Evolutionary conservation across 1,140 invertebrate species (phyloP).

Genomic region (Campodea augens): DNA sequence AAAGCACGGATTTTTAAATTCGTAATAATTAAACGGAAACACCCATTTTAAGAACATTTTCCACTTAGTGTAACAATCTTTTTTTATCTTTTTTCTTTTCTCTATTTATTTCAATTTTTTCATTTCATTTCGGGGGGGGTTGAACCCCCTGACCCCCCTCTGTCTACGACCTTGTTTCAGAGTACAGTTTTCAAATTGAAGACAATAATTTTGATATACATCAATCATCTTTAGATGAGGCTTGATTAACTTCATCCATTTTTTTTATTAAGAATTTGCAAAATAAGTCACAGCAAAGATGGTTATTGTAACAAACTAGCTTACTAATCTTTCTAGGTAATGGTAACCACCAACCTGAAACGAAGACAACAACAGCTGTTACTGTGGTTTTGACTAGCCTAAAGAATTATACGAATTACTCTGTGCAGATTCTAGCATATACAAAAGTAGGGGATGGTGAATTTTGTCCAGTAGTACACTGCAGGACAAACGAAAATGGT

Average conservation of each 20-base stretch:
- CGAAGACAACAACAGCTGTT: conserved; percentile 43
- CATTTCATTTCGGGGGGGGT: too few relatives aligned
- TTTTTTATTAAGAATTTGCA: background rate
- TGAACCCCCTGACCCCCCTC: too few relatives aligned
- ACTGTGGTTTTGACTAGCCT: conserved; percentile 43
- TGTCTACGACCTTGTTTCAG: too few relatives aligned
- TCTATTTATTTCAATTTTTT: too few relatives aligned
- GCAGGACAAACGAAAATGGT: conserved; percentile 82
- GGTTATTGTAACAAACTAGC: background rate
- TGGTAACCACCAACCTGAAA: conserved; percentile 22
- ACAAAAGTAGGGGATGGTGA: conserved; percentile 77
- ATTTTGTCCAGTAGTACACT: conserved; percentile 58
- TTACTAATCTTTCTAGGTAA: background rate
- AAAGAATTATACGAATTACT: conserved; percentile 85
- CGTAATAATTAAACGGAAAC: too few relatives aligned
- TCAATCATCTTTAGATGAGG: background rate
- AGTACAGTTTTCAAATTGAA: background rate
- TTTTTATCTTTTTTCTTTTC: too few relatives aligned
- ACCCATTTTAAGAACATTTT: too few relatives aligned
- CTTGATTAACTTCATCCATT: background rate
- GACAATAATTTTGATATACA: background rate
- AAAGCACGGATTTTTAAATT: too few relatives aligned
- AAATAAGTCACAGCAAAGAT: background rate
- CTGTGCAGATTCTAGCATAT: conserved; percentile 66
- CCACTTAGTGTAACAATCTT: too few relatives aligned